phyloP scores from a whole-genome alignment of 2,797 vertebrate species.

The Ispidina picta region DNA sequence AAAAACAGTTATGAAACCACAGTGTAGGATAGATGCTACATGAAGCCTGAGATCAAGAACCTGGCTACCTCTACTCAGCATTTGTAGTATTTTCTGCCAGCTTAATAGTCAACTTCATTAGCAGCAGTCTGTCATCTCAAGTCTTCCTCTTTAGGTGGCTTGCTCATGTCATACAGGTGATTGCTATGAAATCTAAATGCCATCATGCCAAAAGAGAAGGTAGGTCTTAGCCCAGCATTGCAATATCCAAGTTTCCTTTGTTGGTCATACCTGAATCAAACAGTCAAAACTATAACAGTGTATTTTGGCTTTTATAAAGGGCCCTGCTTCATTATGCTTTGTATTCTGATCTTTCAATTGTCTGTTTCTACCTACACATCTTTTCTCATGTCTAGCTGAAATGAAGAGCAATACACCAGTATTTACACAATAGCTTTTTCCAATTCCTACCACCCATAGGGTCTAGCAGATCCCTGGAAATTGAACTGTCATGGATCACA shows the following conservation, averaged over 20 bases:
- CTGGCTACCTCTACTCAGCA: background rate
- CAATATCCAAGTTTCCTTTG: background rate
- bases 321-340: background rate
- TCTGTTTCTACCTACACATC: background rate
- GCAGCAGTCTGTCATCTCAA: background rate
- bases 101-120: background rate
- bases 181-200: background rate
- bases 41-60: background rate
- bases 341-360: background rate
- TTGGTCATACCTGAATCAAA: background rate
- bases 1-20: background rate
- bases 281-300: background rate
- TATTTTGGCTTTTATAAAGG: background rate
- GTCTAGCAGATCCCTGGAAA: background rate
- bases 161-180: background rate
- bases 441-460: background rate
- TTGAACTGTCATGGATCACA: background rate
- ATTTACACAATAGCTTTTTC: background rate
- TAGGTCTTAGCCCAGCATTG: background rate
- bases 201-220: background rate
- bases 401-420: background rate
- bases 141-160: background rate
- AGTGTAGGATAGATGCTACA: background rate
- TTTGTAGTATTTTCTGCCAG: background rate
- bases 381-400: background rate